Evolutionary conservation across 2,888 invertebrate genomes (phyloP).

Genomic region (Drosophila nigritarsus): DNA sequence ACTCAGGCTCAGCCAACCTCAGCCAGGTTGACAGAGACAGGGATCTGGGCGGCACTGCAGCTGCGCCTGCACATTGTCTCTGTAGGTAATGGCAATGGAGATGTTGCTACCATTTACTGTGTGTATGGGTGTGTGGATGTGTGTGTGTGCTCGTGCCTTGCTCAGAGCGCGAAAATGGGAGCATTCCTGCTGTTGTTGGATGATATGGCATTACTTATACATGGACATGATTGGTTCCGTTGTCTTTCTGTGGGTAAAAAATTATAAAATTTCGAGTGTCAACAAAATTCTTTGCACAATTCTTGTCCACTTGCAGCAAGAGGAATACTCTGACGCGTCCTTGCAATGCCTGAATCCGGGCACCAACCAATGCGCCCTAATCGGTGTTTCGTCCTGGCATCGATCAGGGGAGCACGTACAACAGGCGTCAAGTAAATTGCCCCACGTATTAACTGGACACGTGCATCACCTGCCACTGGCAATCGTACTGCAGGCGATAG

Average conservation of each 20-base stretch:
- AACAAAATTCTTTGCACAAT: not conserved
- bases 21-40: slow-evolving; percentile 4
- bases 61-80: slow-evolving; percentile 10
- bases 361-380: slow-evolving; percentile 90
- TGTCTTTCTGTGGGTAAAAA: slow-evolving; percentile 1
- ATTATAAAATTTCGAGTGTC: not conserved
- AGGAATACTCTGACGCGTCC: slow-evolving; percentile 94
- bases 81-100: slow-evolving; percentile 24
- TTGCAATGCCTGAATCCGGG: slow-evolving; percentile 91
- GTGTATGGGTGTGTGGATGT: slow-evolving; percentile 6
- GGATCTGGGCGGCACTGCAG: slow-evolving; percentile 22
- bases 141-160: slow-evolving; percentile 23
- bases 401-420: slow-evolving; percentile 92
- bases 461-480: slow-evolving; percentile 76
- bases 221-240: not conserved
- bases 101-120: slow-evolving; percentile 30
- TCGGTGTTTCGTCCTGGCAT: slow-evolving; percentile 93
- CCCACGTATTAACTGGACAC: slow-evolving; percentile 68
- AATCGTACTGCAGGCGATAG: slow-evolving; percentile 59
- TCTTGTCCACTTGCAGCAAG: slow-evolving; percentile 87
- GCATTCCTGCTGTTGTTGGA: slow-evolving; percentile 17
- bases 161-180: slow-evolving; percentile 4
- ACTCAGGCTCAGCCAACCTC: slow-evolving; percentile 19
- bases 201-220: slow-evolving; percentile 25
- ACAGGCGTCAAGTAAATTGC: slow-evolving; percentile 85